phyloP scores from a whole-genome alignment of 2,888 invertebrate species.

The Blera fallax region DNA sequence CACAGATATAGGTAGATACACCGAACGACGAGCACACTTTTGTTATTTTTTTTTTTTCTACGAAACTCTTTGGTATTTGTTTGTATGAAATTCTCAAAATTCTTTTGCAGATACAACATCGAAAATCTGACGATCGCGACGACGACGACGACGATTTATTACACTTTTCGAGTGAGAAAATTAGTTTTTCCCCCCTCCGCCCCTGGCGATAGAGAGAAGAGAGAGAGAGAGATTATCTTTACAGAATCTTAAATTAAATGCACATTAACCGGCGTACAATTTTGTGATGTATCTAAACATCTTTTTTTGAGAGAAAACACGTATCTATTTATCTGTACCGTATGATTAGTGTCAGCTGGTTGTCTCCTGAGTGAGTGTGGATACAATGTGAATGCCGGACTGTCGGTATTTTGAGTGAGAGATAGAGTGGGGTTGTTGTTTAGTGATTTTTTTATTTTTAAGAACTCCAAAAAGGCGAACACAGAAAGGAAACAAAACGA shows the following conservation, averaged over 20 bases:
- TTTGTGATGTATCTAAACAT: constrained; percentile 43
- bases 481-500: constrained; percentile 38
- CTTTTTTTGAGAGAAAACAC: constrained; percentile 26
- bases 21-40: constrained; percentile 42
- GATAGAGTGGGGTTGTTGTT: constrained; percentile 48
- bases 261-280: constrained; percentile 48
- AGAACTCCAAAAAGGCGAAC: constrained; percentile 14
- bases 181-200: constrained; percentile 1
- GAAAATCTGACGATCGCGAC: neutral
- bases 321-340: constrained; percentile 51
- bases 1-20: constrained; percentile 41
- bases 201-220: no score
- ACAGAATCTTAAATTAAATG: constrained; percentile 13
- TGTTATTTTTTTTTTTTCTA: constrained; percentile 16
- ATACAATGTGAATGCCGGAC: constrained; percentile 41
- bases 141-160: neutral
- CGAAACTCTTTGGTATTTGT: constrained; percentile 4
- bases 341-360: constrained; percentile 65
- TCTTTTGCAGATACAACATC: constrained; percentile 30
- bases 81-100: constrained; percentile 49
- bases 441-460: neutral
- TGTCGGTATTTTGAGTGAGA: constrained; percentile 46
- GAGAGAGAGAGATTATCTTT: neutral
- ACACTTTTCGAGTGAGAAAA: neutral
- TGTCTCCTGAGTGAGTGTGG: constrained; percentile 60